Percentiles rank a stretch among this genome's conserved stretches.
These are phyloP conservation scores for Xenopus tropicalis DNA, from an alignment of 2,113 vertebrate genomes.

Conservation along the genomic window DNA sequence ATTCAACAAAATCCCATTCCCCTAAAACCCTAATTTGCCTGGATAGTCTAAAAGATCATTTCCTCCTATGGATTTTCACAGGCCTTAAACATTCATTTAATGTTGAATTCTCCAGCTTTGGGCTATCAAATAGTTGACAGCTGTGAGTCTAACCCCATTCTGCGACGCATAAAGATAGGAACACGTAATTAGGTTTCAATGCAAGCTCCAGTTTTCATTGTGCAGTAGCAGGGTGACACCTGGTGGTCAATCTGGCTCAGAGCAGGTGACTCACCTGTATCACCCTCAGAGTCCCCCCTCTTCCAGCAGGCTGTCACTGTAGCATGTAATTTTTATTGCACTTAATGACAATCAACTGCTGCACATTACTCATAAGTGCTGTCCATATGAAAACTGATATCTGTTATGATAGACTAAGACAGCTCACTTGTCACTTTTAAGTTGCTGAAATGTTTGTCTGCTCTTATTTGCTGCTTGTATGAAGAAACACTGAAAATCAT, in stretches of 20 bases:
- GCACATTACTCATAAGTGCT: neutral
- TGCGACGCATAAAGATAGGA: constrained; percentile 8
- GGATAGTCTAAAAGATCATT: neutral
- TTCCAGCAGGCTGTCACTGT: neutral
- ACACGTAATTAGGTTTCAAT: neutral
- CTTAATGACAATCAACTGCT: neutral
- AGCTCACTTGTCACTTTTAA: neutral
- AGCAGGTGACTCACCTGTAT: neutral
- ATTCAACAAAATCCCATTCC: neutral
- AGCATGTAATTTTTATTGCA: neutral
- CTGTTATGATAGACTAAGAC: neutral
- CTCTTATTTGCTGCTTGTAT: neutral
- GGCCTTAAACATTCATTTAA: constrained; percentile 36
- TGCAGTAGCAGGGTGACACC: constrained; percentile 22
- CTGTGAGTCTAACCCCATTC: constrained; percentile 22
- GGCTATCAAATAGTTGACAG: constrained; percentile 17
- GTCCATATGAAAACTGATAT: neutral
- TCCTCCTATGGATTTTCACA: constrained; percentile 8
- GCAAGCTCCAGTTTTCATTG: neutral
- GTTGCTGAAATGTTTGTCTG: neutral
- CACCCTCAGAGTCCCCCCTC: neutral
- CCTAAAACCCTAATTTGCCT: neutral
- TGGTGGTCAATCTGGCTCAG: constrained; percentile 6
- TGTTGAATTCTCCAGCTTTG: constrained; percentile 25
- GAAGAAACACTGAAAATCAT: neutral